Base-by-base conservation (phyloP, 2,797 vertebrate genomes). In the Sebastes kiyomatsui region DNA sequence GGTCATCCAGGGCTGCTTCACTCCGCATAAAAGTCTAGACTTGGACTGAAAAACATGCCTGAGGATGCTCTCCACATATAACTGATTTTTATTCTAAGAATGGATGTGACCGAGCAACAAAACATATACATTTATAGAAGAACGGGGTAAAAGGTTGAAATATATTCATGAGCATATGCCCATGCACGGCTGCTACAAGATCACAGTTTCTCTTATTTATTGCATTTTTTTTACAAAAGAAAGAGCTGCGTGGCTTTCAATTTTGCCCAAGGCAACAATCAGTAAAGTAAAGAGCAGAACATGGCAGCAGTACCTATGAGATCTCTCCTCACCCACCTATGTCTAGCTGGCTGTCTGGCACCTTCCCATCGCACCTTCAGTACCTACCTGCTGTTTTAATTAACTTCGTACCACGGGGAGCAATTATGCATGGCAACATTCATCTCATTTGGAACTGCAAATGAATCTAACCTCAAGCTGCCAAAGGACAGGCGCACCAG, bases 381-480 rank as follows among this genome's bases (percentile, higher is more conserved):
- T 89, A 87, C 83, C 86, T 90, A 87, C 91, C 89, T 74, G 89
- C 90, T 87, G 90, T 90, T 94, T 92, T 94, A 93, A 94, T 94
- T 93, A 93, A 89, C 85, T 90, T 72, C 67, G 75, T 90, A 90
- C 93, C 85, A 90, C 77, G 27, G 90, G 94, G 87, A 93, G 81
- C 93, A 93, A 95, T 95, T 95, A 94, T 74, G 86, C 90, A 85
- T 81, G 85, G 87, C 83, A 93, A 89, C 86, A 90, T 86, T 91
- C 80, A 87, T 92, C 89, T 90, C 75, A 90, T 91, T 80, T 87
- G 75, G 81, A 92, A 74, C 75, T 74, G 88, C 82, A 90, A 93
- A 94, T 90, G 60, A 93, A 93, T 88, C 83, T 77, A 83, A 78
- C 84, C 69, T 80, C 72, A 71, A 77, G 87, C 75, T 70, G 67